phyloP scores from a whole-genome alignment of 2,888 invertebrate genomes.

The Carterocephalus palaemon region DNA sequence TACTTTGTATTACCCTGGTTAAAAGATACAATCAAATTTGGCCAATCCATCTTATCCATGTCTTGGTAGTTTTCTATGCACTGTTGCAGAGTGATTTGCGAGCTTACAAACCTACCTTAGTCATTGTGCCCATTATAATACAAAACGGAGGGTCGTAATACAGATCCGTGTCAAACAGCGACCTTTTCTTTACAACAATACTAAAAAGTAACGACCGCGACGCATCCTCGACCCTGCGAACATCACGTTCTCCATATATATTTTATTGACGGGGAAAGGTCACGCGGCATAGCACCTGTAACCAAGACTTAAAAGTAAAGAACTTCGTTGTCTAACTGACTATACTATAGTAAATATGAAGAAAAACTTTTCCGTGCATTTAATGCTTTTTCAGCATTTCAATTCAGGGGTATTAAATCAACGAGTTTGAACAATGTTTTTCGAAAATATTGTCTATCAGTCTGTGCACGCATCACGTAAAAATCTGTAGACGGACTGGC shows the following conservation, averaged over 20 bases:
- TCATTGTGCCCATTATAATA: conserved; percentile 16
- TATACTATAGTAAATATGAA: too few relatives aligned
- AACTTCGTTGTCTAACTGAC: too few relatives aligned
- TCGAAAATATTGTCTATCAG: too few relatives aligned
- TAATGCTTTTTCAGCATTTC: too few relatives aligned
- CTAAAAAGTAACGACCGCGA: conserved; percentile 53
- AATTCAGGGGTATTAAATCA: too few relatives aligned
- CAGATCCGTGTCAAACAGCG: conserved; percentile 41
- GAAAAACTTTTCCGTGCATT: too few relatives aligned
- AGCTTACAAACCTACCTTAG: not conserved
- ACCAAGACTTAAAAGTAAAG: conserved; percentile 3
- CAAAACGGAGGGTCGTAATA: conserved; percentile 14
- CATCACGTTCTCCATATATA: conserved; percentile 44
- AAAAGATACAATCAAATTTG: too few relatives aligned
- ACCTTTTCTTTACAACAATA: conserved; percentile 51
- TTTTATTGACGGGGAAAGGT: conserved; percentile 42
- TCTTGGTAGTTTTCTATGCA: too few relatives aligned
- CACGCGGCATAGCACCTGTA: conserved; percentile 13
- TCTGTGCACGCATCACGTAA: too few relatives aligned
- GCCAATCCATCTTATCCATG: too few relatives aligned
- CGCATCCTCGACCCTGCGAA: conserved; percentile 38
- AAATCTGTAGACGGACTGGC: too few relatives aligned
- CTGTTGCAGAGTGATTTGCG: not conserved
- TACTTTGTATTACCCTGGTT: not conserved
- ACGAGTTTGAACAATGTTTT: too few relatives aligned